These are phyloP conservation scores for Agonopterix subpropinquella DNA, from an alignment of 2,888 invertebrate species.

Conservation along the genomic window DNA sequence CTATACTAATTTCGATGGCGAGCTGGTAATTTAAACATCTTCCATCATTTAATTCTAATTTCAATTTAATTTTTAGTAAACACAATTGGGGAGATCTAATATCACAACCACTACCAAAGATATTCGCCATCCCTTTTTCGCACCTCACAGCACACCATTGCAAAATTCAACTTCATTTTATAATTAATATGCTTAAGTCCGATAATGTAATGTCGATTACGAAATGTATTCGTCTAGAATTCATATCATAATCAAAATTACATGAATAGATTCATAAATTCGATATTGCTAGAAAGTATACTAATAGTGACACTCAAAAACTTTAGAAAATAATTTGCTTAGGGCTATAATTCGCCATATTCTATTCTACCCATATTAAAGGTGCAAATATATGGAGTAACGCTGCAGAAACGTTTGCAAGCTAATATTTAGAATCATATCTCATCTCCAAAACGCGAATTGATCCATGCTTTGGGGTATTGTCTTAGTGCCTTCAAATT, in stretches of 20 bases:
- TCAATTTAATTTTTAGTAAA: not conserved
- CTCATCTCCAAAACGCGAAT: too few species aligned
- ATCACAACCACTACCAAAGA: conserved; percentile 40
- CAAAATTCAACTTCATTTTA: not conserved
- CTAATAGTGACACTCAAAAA: not conserved
- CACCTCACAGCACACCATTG: conserved; percentile 4
- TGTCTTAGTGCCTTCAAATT: too few species aligned
- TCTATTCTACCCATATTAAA: too few species aligned
- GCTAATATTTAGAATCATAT: too few species aligned
- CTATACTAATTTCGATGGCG: too few species aligned
- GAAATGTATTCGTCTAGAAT: not conserved
- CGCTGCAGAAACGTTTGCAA: too few species aligned
- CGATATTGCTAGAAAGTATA: not conserved
- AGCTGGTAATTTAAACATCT: too few species aligned
- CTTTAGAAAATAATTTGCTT: not conserved
- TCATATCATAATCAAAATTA: conserved; percentile 2
- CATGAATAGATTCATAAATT: not conserved
- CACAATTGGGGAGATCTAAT: conserved; percentile 35
- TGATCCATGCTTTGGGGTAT: too few species aligned
- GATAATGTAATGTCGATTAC: not conserved
- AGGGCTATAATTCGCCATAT: not conserved
- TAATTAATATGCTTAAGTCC: not conserved
- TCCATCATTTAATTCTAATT: too few species aligned
- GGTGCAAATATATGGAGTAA: too few species aligned
- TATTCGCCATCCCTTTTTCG: conserved; percentile 4